Evolutionary conservation across 2,888 invertebrate species (phyloP), one percentile per base, ranked within the genome.

Genomic region (Thysanoteuthis rhombus): DNA sequence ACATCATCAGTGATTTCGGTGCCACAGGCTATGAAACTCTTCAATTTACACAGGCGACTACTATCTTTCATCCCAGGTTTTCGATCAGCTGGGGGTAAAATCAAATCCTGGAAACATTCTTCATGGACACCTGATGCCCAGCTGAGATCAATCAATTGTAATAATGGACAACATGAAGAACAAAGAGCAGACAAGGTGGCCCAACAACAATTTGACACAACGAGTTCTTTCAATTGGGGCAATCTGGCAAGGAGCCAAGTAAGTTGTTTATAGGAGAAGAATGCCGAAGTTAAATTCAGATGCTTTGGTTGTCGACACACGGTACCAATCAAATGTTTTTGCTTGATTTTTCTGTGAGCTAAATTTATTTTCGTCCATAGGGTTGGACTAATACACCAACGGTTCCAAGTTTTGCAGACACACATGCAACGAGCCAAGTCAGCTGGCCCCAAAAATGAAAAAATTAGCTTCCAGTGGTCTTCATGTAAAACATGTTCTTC

Each of bases 1-100:
- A 98, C 98, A n/a, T 98, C 98, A 97, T 99, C 99, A 0, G 98
- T 98, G 94, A 99, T 98, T 96, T 99, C 99, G 0, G 99, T 99
- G 28, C 99, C 99, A 42, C 98, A 98, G 93, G 99, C 97, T 94
- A 98, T 98, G 38, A 99, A 97, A 93, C 98, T 98, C 94, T 98
- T 98, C 52, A 99, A 97, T 95, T 98, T 98, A 90, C 98, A 98
- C 89, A 99, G 97, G 19, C 98, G 98, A 36, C 98, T 98, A 95
- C 98, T 98, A 89, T 98, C 98, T 98, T 90, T 98, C 92, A 98
- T 97, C 0, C 97, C 97, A 4, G 99, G 98, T 47, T 98, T 97
- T 0, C 98, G 98, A 96, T 98, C 98, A 96, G 98, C 58, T 1
- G 99, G 99, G 28, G 99, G 98, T 89, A 98, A 98, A 1, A 99